Conservation (phyloP, 2,797 vertebrate genomes). For the Liasis olivaceus region DNA sequence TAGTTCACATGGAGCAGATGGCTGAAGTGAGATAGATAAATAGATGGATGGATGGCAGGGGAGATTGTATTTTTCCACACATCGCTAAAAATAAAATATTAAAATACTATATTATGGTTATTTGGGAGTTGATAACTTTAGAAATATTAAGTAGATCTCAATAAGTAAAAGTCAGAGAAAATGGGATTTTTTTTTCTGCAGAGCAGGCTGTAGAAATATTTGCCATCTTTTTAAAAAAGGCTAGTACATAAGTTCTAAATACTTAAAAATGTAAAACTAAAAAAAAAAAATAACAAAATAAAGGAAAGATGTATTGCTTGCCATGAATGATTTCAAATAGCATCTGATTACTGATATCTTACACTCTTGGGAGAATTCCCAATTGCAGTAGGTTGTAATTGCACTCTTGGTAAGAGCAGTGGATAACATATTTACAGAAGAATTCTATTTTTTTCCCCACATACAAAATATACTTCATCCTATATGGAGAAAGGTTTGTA, state of each 20-base stretch:
- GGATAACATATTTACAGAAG: background rate
- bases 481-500: background rate
- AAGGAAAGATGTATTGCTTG: background rate
- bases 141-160: background rate
- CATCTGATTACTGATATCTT: background rate
- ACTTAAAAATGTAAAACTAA: background rate
- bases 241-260: background rate
- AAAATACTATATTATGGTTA: background rate
- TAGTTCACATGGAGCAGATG: background rate
- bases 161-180: background rate
- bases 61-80: background rate
- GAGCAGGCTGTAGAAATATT: background rate
- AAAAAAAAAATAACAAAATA: background rate
- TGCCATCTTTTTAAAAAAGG: background rate
- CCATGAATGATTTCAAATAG: background rate
- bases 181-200: background rate
- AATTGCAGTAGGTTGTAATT: background rate
- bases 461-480: background rate
- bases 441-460: background rate
- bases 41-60: background rate
- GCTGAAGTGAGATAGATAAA: background rate
- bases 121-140: background rate
- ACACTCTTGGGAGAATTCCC: background rate
- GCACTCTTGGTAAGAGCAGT: background rate
- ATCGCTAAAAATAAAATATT: background rate